phyloP scores from a whole-genome alignment of 2,888 invertebrate genomes.

The Eristalis tenax region DNA sequence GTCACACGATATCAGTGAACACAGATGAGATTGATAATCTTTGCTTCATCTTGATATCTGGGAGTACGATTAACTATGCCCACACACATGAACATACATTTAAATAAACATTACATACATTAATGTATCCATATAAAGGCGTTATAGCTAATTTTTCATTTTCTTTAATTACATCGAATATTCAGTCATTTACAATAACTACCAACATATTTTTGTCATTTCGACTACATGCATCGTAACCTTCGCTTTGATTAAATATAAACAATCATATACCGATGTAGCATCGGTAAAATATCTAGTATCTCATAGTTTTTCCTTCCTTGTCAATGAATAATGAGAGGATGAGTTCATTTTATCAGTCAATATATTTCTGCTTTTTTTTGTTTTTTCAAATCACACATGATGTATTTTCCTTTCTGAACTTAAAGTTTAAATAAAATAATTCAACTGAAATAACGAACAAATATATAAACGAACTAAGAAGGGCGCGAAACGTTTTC shows the following conservation, averaged over 20 bases:
- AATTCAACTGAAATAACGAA: not conserved
- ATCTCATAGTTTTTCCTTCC: not conserved
- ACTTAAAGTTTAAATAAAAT: slow-evolving; percentile 13
- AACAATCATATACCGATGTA: not conserved
- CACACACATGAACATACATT: slow-evolving; percentile 25
- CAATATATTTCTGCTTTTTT: slow-evolving; percentile 12
- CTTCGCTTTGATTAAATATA: not conserved
- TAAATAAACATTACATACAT: slow-evolving; percentile 19
- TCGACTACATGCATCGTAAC: not conserved
- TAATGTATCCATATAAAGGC: slow-evolving; percentile 42
- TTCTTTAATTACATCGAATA: slow-evolving; percentile 42
- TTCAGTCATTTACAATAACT: slow-evolving; percentile 60
- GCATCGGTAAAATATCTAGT: slow-evolving; percentile 20
- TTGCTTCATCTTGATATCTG: not conserved
- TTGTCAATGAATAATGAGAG: slow-evolving; percentile 40
- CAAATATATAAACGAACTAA: slow-evolving; percentile 17
- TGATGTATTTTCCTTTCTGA: slow-evolving; percentile 28
- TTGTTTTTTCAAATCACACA: slow-evolving; percentile 54
- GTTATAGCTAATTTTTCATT: slow-evolving; percentile 10
- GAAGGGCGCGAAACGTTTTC: slow-evolving; percentile 33
- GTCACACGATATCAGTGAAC: not conserved
- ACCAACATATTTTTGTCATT: slow-evolving; percentile 9
- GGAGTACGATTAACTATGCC: not conserved
- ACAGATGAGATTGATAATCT: not conserved
- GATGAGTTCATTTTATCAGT: slow-evolving; percentile 66